These are phyloP conservation scores for Alectura lathami DNA, from an alignment of 2,113 vertebrate species.

Conservation along the genomic window DNA sequence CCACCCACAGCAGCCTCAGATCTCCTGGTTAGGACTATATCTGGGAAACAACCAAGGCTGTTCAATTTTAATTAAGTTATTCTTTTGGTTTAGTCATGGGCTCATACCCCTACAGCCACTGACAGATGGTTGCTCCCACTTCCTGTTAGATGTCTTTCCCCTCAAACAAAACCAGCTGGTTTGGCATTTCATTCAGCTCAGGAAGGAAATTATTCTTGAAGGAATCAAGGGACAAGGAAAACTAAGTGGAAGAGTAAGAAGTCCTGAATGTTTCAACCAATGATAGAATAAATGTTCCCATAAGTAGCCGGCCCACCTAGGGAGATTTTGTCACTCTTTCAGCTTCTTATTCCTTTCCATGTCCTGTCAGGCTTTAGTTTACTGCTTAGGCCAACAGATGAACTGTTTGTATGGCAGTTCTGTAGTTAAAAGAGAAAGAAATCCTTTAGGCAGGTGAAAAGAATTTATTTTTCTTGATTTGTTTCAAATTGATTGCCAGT, in stretches of 20 bases:
- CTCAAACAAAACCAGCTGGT: neutral
- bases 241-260: neutral
- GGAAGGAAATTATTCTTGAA: neutral
- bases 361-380: neutral
- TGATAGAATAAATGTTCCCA: neutral
- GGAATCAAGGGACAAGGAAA: neutral
- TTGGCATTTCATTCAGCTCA: neutral
- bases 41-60: slow-evolving; percentile 15
- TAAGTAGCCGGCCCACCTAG: neutral
- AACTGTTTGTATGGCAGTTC: neutral
- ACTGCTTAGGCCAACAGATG: neutral
- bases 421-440: neutral
- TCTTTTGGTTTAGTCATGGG: neutral
- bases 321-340: neutral
- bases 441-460: neutral
- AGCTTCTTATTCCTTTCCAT: neutral
- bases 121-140: neutral
- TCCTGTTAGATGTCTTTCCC: neutral
- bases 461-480: neutral
- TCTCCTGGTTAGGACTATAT: neutral
- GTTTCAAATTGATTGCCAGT: neutral
- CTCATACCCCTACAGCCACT: neutral
- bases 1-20: neutral
- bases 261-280: slow-evolving; percentile 6
- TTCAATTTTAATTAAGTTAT: neutral